These are phyloP conservation scores for Parascotia fuliginaria DNA, from an alignment of 2,888 invertebrate species.

Conservation along the genomic window DNA sequence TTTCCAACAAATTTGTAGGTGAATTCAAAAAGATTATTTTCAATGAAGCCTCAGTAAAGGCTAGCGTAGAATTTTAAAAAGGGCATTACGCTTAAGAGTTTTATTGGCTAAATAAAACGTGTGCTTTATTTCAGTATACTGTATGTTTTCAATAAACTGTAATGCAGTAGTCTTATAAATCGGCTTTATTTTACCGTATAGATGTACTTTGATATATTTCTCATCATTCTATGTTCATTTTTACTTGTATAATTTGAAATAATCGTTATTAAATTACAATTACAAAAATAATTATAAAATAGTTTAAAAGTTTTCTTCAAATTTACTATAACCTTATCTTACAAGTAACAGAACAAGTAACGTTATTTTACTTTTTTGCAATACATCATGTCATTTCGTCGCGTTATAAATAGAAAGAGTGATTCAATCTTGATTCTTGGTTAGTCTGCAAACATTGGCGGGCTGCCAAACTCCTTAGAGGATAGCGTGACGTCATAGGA, in stretches of 20 bases:
- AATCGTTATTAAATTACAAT: too few relatives aligned
- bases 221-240: too few relatives aligned
- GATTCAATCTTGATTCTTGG: constrained; percentile 43
- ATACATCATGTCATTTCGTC: constrained; percentile 28
- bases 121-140: not conserved
- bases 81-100: not conserved
- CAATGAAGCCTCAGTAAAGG: constrained; percentile 29
- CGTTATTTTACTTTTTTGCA: constrained; percentile 13
- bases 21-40: constrained; percentile 38
- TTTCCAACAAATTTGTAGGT: constrained; percentile 36
- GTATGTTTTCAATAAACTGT: not conserved
- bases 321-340: too few relatives aligned
- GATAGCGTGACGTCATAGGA: constrained; percentile 36
- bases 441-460: constrained; percentile 36
- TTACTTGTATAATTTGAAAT: too few relatives aligned
- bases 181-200: not conserved
- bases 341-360: not conserved
- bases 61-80: constrained; percentile 11
- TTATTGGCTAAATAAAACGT: not conserved
- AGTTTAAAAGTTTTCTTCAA: too few relatives aligned
- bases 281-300: too few relatives aligned
- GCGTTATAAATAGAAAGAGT: constrained; percentile 33
- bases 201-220: too few relatives aligned
- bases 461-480: constrained; percentile 36
- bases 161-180: not conserved